Percentiles rank a stretch among this genome's conserved stretches.
phyloP scores from a whole-genome alignment of 2,113 vertebrate genomes.

The Tyrannus savana region DNA sequence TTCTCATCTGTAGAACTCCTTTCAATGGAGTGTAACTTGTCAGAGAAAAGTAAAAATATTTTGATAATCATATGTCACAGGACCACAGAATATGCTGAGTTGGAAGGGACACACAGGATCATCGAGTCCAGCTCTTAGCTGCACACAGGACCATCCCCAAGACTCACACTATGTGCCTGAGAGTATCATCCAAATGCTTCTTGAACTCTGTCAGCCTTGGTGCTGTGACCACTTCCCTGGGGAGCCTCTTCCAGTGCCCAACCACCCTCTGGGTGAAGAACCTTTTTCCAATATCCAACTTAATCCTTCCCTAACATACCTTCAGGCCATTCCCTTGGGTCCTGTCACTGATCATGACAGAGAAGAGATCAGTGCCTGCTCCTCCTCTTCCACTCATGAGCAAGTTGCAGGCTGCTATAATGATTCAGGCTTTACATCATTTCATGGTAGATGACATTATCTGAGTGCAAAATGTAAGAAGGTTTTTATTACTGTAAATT shows the following conservation, averaged over 20 bases:
- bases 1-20: neutral
- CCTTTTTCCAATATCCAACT: neutral
- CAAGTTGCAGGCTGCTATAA: neutral
- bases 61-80: neutral
- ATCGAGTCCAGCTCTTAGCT: neutral
- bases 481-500: neutral
- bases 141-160: neutral
- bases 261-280: neutral
- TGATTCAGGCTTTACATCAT: neutral
- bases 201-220: neutral
- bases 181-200: neutral
- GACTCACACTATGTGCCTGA: neutral
- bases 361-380: neutral
- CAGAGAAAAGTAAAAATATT: neutral
- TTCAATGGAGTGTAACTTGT: neutral
- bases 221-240: neutral
- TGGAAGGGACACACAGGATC: neutral
- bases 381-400: neutral
- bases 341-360: neutral
- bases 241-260: neutral
- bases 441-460: neutral
- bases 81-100: neutral
- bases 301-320: neutral
- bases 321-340: neutral
- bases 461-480: neutral